phyloP scores from a whole-genome alignment of 2,113 vertebrate species.

The Tringa solitaria region DNA sequence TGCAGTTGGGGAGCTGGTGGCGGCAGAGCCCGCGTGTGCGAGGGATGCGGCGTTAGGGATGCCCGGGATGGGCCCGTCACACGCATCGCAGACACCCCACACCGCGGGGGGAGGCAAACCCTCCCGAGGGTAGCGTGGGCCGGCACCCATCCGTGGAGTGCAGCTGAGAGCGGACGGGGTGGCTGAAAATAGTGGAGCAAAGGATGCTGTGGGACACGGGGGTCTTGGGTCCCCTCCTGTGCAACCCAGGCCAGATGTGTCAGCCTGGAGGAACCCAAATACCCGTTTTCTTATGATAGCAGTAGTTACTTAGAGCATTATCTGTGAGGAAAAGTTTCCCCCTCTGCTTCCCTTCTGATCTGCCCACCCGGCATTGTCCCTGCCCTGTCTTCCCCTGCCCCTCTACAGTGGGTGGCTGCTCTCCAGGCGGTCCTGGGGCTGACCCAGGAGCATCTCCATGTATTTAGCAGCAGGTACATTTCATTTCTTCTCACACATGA shows the following conservation, averaged over 20 bases:
- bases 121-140: neutral
- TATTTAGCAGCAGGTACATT: neutral
- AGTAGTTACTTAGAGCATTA: neutral
- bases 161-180: rapidly evolving
- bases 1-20: neutral
- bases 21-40: rapidly evolving
- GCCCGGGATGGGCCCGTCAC: neutral
- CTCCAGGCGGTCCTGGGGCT: neutral
- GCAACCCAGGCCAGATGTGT: neutral
- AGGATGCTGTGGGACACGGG: rapidly evolving
- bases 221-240: neutral
- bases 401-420: neutral
- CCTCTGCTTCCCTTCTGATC: neutral
- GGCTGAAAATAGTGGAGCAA: neutral
- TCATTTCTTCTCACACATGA: neutral
- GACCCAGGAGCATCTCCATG: neutral
- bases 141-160: rapidly evolving
- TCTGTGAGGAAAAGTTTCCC: neutral
- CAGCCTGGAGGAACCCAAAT: neutral
- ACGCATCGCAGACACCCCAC: rapidly evolving
- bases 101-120: rapidly evolving
- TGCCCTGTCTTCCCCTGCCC: neutral
- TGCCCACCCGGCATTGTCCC: neutral
- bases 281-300: neutral
- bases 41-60: neutral